Evolutionary conservation across 2,113 vertebrate species (phyloP), one percentile per base, ranked within the genome.

Genomic region (Argyrosomus japonicus): DNA sequence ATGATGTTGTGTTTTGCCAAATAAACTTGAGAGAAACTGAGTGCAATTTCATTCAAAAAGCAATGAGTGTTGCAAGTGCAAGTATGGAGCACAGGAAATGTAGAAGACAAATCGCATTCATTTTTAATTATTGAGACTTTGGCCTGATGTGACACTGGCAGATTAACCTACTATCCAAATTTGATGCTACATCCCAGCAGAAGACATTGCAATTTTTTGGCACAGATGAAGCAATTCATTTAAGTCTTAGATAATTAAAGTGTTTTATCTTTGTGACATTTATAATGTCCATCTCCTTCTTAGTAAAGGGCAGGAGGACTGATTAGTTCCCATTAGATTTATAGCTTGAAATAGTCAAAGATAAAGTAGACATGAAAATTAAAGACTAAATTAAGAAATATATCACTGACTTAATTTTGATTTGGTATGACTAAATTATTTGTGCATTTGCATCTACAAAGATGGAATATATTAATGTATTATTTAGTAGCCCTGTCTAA

Each of bases 251-350:
- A 82, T 90, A 89, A 89, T 86, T 80, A 73, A 88, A 86, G 69
- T 79, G 70, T 84, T 89, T 83, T 81, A 82, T 90, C 87, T 89
- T 81, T 67, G 64, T 90, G 87, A 88, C 79, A 90, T 87, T 85
- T 86, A 64, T 87, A 87, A 88, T 89, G 79, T 77, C 81, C 73
- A 81, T 86, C 70, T 74, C 72, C 73, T 29, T 76, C 76, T 81
- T 63, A 51, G 72, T 75, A 90, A 89, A 92, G 83, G 83, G 68
- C 83, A 89, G 27, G 53, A 51, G 68, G 69, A 89, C 68, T 85
- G 82, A 87, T 86, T 69, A 83, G 73, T 69, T 84, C n/a, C 21
- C 63, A 58, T 79, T 85, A 67, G 77, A 88, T 82, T 29, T 83
- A 83, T 74, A 10, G 48, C 47, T 51, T 81, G 23, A 68, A 85